Base-by-base conservation (phyloP, 2,888 invertebrate genomes). In the Nematopogon swammerdamellus region DNA sequence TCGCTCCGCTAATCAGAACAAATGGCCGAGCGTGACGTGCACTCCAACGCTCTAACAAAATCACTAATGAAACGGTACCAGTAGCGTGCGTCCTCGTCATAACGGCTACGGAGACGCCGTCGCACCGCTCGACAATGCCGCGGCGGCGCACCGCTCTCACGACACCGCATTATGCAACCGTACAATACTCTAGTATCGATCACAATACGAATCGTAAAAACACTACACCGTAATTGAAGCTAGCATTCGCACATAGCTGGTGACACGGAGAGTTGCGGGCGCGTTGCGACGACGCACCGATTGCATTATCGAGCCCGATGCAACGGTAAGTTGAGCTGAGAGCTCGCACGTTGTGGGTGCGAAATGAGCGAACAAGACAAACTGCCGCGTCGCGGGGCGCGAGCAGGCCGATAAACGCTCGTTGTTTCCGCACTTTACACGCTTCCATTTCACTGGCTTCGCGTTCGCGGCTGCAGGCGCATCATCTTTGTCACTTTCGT, bases 41-140 rank as follows among this genome's bases (percentile, higher is more conserved):
- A 75, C 69, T 73, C 69, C 72, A 74, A 69, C 72, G 68, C 68
- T 74, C 70, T 75, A 72, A 77, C 76, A 76, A 75, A 75, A 76
- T 79, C 72, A 65, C 68, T 70, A 73, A 72, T 72, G 64, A 70
- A 76, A 79, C 77, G 79, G 77, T 76, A 79, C 67, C 60, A 64
- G 64, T 71, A 70, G 72, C 74, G 74, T 74, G 73, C 68, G 72
- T 72, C 73, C 74, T 73, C 69, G 72, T 72, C 74, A 69, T 79
- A 77, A 74, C 77, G 76, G 77, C 65, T 61, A 58, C 57, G 56
- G n/a, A n/a, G n/a, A n/a, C n/a, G n/a, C n/a, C n/a, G n/a, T n/a
- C n/a, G n/a, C n/a, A n/a, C n/a, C n/a, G n/a, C 54, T 59, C 58
- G 59, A 36, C 36, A 36, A 36, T 36, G 25, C 60, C 57, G 64